These are phyloP conservation scores for Pelmatolapia mariae DNA, from an alignment of 2,113 vertebrate genomes.

Conservation along the genomic window DNA sequence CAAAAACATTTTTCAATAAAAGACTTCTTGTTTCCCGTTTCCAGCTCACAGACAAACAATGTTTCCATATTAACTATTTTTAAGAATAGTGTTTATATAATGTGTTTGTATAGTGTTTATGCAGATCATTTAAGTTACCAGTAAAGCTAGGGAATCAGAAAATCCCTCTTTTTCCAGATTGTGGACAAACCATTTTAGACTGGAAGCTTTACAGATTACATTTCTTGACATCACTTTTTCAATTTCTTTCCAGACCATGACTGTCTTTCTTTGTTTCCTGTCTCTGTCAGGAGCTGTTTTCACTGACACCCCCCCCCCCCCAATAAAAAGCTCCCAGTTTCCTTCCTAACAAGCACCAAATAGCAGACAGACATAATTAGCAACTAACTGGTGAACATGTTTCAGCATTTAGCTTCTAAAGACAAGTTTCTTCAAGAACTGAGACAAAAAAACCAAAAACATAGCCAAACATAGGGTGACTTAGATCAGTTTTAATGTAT, in stretches of 20 bases:
- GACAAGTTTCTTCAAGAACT: not conserved
- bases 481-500: not conserved
- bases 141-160: not conserved
- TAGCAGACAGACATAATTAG: not conserved
- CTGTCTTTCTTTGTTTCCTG: not conserved
- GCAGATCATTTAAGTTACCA: not conserved
- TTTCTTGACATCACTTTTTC: not conserved
- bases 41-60: not conserved
- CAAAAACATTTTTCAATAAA: not conserved
- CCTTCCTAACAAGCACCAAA: not conserved
- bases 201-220: not conserved
- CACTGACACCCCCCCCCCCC: not conserved
- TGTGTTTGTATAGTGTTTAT: not conserved
- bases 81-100: not conserved
- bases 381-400: not conserved
- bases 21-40: not conserved
- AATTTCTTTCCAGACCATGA: not conserved
- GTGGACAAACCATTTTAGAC: not conserved
- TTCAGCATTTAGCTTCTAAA: not conserved
- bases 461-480: not conserved
- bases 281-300: not conserved
- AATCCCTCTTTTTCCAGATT: not conserved
- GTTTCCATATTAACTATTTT: not conserved
- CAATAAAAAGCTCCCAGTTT: not conserved
- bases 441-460: fast-evolving